A percentile compares a stretch with the other conserved stretches of the same genome.
Conservation (phyloP, 2,113 vertebrate genomes). For the Centrocercus urophasianus region DNA sequence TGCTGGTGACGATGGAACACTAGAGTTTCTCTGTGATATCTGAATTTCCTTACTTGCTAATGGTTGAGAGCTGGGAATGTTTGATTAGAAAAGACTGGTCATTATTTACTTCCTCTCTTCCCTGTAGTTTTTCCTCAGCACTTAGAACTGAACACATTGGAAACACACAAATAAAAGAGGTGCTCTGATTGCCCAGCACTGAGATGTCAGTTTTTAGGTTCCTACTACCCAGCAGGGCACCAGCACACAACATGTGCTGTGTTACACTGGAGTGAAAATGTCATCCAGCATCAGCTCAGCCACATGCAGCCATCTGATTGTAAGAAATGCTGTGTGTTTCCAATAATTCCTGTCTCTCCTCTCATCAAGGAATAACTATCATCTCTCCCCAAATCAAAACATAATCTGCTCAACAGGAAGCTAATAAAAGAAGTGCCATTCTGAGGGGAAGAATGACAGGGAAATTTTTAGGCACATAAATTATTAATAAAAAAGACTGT, state of each 20-base stretch:
- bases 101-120: background rate
- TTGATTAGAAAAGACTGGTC: background rate
- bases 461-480: conserved; percentile 46
- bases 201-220: background rate
- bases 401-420: conserved; percentile 39
- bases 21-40: background rate
- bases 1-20: background rate
- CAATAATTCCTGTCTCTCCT: conserved; percentile 2
- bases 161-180: background rate
- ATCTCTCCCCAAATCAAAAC: conserved; percentile 48
- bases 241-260: background rate
- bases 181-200: background rate
- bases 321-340: background rate
- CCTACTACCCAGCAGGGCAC: background rate
- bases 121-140: background rate
- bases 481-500: conserved; percentile 39
- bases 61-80: background rate
- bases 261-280: conserved; percentile 28
- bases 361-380: conserved; percentile 23
- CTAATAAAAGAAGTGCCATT: conserved; percentile 49
- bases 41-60: background rate
- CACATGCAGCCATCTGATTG: background rate
- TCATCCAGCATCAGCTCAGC: conserved; percentile 25
- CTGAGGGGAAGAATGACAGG: conserved; percentile 12
- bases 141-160: background rate